Conservation (phyloP, 2,113 vertebrate genomes). For the Centropristis striata region DNA sequence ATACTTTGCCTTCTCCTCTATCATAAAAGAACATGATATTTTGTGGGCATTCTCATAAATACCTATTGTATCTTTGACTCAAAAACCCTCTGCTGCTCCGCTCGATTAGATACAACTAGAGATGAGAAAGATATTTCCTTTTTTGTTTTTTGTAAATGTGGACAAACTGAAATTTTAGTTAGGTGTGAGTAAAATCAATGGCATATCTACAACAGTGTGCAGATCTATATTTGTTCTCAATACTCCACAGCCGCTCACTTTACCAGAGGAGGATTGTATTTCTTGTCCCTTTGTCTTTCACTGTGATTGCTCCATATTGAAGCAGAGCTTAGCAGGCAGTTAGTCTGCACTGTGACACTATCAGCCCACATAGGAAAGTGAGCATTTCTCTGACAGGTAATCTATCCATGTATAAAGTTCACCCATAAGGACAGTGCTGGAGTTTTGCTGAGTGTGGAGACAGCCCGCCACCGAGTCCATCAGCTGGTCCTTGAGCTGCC, state of each 20-base stretch:
- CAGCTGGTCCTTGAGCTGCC: constrained; percentile 76
- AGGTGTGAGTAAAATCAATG: too few species aligned
- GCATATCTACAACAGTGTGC: too few species aligned
- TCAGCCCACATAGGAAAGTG: constrained; percentile 44
- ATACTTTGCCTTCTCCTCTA: too few species aligned
- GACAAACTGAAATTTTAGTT: too few species aligned
- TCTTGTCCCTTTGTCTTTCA: constrained; percentile 36
- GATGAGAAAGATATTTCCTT: too few species aligned
- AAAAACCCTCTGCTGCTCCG: too few species aligned
- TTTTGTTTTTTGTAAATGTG: too few species aligned
- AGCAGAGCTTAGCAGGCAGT: constrained; percentile 39
- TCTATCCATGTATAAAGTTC: constrained; percentile 49
- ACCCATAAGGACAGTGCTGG: constrained; percentile 27
- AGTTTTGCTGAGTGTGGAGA: constrained; percentile 64
- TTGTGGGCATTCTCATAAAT: too few species aligned
- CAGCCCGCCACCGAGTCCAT: constrained; percentile 36
- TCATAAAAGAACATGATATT: too few species aligned
- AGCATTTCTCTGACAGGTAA: constrained; percentile 57
- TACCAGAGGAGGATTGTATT: constrained; percentile 12
- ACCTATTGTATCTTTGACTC: too few species aligned
- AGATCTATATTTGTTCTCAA: not conserved
- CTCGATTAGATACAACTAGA: too few species aligned
- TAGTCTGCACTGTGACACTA: constrained; percentile 11
- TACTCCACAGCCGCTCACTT: not conserved
- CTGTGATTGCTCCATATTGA: constrained; percentile 13